Conservation (phyloP, 53 echinoderm and acorn worm species). For the Crossaster papposus region DNA sequence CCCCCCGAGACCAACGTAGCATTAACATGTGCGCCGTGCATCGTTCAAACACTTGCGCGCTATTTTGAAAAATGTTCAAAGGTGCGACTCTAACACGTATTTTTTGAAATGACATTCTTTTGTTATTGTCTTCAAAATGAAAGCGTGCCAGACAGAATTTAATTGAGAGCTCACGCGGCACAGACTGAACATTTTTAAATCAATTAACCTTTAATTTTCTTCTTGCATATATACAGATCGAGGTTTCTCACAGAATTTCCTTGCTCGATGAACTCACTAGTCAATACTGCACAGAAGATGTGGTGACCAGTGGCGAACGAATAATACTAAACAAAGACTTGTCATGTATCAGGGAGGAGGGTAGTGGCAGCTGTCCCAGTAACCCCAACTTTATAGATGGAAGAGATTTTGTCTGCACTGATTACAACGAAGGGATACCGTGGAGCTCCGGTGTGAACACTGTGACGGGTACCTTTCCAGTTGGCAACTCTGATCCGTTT, state of each 20-base stretch:
- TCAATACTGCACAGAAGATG: background rate
- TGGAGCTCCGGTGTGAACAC: constrained; percentile 26
- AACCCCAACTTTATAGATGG: background rate
- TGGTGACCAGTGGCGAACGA: background rate
- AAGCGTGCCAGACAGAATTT: no score
- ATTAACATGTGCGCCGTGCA: no score
- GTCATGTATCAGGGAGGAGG: background rate
- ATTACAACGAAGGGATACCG: constrained; percentile 9
- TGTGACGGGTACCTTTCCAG: background rate
- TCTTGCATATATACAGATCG: constrained; percentile 1
- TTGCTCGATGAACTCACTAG: background rate
- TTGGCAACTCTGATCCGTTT: background rate
- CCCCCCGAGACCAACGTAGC: no score
- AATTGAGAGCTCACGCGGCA: no score
- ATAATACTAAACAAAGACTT: background rate
- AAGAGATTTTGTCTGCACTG: constrained; percentile 24
- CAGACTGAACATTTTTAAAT: no score
- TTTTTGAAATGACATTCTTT: no score
- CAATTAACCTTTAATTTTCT: no score
- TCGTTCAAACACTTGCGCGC: no score
- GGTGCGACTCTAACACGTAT: no score
- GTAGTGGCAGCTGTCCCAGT: background rate
- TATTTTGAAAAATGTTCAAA: no score
- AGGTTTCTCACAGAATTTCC: constrained; percentile 21
- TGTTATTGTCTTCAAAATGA: no score